These are phyloP conservation scores for Drosophila neotestacea DNA, from an alignment of 2,888 invertebrate species.

Conservation along the genomic window DNA sequence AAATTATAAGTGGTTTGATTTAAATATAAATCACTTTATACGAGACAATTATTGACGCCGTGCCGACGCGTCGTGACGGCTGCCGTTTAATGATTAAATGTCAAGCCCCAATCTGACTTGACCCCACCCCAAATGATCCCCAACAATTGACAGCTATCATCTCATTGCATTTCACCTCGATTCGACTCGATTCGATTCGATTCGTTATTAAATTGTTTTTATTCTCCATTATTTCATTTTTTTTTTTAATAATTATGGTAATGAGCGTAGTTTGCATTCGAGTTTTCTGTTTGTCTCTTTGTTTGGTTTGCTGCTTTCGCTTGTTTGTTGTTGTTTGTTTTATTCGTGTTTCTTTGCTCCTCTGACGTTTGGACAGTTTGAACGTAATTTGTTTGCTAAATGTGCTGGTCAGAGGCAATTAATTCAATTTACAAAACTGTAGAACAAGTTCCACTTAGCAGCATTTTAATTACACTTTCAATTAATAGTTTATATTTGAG, in stretches of 20 bases:
- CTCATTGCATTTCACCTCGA: neutral
- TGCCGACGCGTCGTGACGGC: constrained; percentile 29
- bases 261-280: constrained; percentile 20
- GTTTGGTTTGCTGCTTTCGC: constrained; percentile 11
- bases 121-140: neutral
- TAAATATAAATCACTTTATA: constrained; percentile 81
- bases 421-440: constrained; percentile 40
- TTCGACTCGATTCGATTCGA: neutral
- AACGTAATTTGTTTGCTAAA: constrained; percentile 36
- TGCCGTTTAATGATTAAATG: constrained; percentile 59
- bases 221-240: constrained; percentile 1
- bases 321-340: constrained; percentile 16
- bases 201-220: constrained; percentile 2
- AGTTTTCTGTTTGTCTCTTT: constrained; percentile 4
- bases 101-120: constrained; percentile 15
- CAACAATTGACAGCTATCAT: constrained; percentile 26
- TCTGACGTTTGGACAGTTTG: constrained; percentile 25
- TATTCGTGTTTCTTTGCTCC: constrained; percentile 12
- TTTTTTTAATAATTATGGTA: constrained; percentile 29
- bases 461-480: constrained; percentile 25
- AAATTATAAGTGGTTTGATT: constrained; percentile 80
- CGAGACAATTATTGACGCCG: constrained; percentile 74
- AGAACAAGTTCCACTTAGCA: constrained; percentile 27
- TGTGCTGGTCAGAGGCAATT: constrained; percentile 35
- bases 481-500: constrained; percentile 25